Percentiles rank a stretch among this genome's conserved stretches.
phyloP scores from a whole-genome alignment of 2,797 vertebrate species.

The Micrastur ruficollis region DNA sequence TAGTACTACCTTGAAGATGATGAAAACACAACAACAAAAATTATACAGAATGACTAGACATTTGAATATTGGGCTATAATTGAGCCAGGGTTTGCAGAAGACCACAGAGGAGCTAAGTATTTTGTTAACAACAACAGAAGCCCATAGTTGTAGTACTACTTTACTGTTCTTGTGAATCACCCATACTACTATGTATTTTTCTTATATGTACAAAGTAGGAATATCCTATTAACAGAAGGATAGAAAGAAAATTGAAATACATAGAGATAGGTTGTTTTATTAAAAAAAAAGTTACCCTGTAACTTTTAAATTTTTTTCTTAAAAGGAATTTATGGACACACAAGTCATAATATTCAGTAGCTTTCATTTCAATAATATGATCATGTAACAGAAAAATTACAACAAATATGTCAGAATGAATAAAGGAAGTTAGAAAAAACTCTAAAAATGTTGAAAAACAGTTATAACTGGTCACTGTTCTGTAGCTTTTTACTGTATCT shows the following conservation, averaged over 20 bases:
- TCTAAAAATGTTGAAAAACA: neutral
- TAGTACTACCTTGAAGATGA: neutral
- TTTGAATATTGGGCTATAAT: neutral
- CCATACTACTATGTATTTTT: neutral
- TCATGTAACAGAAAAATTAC: neutral
- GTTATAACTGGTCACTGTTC: neutral
- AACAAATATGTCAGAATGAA: neutral
- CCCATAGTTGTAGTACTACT: neutral
- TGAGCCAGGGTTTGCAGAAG: neutral
- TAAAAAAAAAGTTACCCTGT: neutral
- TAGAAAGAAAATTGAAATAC: neutral
- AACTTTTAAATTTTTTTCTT: neutral
- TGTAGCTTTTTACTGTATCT: neutral
- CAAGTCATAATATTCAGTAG: neutral
- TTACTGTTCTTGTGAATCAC: neutral
- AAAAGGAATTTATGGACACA: neutral
- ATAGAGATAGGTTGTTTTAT: neutral
- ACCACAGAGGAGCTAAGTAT: neutral
- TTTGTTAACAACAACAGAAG: neutral
- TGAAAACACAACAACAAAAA: neutral
- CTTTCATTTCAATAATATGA: neutral
- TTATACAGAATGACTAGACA: neutral
- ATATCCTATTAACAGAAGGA: neutral
- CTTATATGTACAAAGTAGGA: neutral
- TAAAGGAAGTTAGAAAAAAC: neutral